Conservation (phyloP, 2,888 invertebrate species). For the Aporophyla nigra region DNA sequence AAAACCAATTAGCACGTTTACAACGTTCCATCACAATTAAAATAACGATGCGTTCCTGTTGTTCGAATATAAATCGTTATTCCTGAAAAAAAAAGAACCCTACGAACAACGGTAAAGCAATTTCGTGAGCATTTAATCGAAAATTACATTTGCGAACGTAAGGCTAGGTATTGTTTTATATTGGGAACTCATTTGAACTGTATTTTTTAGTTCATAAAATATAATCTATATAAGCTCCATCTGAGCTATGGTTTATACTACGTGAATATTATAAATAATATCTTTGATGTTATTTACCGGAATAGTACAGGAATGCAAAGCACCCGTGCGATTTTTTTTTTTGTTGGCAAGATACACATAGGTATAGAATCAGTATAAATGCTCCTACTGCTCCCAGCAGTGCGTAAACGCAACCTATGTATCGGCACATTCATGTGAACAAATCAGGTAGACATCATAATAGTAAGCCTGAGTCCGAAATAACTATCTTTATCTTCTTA, state of each 20-base stretch:
- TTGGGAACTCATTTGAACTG: constrained; percentile 5
- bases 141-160: constrained; percentile 15
- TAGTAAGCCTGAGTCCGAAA: too few species aligned
- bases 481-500: too few species aligned
- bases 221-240: neutral
- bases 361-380: too few species aligned
- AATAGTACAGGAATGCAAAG: neutral
- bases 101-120: constrained; percentile 2
- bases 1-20: constrained; percentile 33
- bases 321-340: neutral
- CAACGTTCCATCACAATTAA: constrained; percentile 46
- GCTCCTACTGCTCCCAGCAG: too few species aligned
- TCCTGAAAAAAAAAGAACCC: constrained; percentile 6
- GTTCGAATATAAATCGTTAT: constrained; percentile 33
- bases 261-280: neutral
- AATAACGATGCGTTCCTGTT: constrained; percentile 28
- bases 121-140: constrained; percentile 7
- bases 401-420: neutral
- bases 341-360: neutral
- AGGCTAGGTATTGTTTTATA: neutral
- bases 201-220: constrained; percentile 14
- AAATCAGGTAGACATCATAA: neutral
- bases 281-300: neutral
- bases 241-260: neutral
- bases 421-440: neutral